Base-by-base conservation (phyloP, 2,888 invertebrate species). In the Epinotia bilunana region DNA sequence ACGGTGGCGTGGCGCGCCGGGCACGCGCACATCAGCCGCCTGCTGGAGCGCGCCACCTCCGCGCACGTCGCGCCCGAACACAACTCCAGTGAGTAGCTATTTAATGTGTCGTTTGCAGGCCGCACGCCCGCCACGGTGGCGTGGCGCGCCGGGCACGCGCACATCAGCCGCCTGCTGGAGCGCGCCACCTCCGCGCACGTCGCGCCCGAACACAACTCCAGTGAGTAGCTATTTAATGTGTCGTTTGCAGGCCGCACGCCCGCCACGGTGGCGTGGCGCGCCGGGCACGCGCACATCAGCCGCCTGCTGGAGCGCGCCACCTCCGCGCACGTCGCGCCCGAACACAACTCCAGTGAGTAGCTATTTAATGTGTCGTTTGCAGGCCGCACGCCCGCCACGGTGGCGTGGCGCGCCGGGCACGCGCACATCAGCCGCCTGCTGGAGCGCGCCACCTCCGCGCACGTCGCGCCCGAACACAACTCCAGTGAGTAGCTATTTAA, bases 1-100 rank as follows among this genome's bases (percentile, higher is more conserved):
- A 96, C 98, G 83, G 97, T 99, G 28, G 99, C 99, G 3, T 96
- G 98, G 80, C 98, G 98, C 82, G 98, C 98, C 0, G 98, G 98
- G 0, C 98, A 99, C 90, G 95, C 96, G 76, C 96, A 96, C 81
- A 98, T 99, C 78, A 97, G 97, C 75, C 95, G 96, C 79, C 95
- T 97, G 83, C 95, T 97, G 81, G 98, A 98, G 88, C 96, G 97
- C 62, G 96, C 95, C 90, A 88, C 93, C n/a, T 83, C 88, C 82
- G 53, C 87, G 86, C 78, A 86, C 70, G 62, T 72, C 33, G 60
- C 63, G 28, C 76, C 7, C 79, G 80, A 65, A 57, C 76, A 33
- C 68, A 77, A 74, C 79, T 6, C 77, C 76, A 77, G 39, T 77
- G 72, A 55, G 76, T 73, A 0, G 16, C 7, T 1, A 0, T 4